Base-by-base conservation (phyloP, 2,113 vertebrate genomes). In the Colaptes auratus region DNA sequence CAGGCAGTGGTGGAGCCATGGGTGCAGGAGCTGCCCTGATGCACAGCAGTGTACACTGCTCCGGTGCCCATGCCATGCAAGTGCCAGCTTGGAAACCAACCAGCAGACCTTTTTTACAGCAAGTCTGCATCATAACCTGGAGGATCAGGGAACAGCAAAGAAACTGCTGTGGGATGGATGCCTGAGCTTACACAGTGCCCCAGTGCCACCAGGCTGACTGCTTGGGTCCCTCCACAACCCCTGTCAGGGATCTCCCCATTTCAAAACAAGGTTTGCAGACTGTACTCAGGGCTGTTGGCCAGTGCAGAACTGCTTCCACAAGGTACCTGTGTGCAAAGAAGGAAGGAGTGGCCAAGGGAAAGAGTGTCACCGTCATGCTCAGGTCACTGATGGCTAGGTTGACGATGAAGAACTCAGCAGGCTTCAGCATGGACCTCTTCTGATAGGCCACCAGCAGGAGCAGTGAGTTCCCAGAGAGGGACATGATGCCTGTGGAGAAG, bases 341-440 rank as follows among this genome's bases (percentile, higher is more conserved):
- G 69, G 98, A 98, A 6, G 98, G 93, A 33, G 98, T 97, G 60
- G 98, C 98, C 66, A 98, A 73, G 19, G 98, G 98, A 67, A 98
- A 98, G 52, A 98, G 98, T 0, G 92, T 98, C 64, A 97, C 65
- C 0, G 98, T 98, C 98, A 98, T 99, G 81, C 98, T 93, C 76
- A 98, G 96, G 95, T 99, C 98, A 53, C 98, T 98, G 97, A 99
- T 91, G 75, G 98, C 98, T 73, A 99, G 96, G 89, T 98, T 99
- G 65, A 98, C 95, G 1, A 98, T 98, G 92, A 99, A 99, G 95
- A 98, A 98, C 97, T 99, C 98, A 0, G 98, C 98, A 13, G 98
- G 98, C 91, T 98, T 99, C 93, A 99, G 95, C 82, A 98, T 95
- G 73, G 98, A 97, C 85, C 98, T 98, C 95, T 98, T 99, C 86